Percentiles rank a stretch among this genome's conserved stretches.
phyloP scores from a whole-genome alignment of 2,113 vertebrate species.

The Oriolus oriolus region DNA sequence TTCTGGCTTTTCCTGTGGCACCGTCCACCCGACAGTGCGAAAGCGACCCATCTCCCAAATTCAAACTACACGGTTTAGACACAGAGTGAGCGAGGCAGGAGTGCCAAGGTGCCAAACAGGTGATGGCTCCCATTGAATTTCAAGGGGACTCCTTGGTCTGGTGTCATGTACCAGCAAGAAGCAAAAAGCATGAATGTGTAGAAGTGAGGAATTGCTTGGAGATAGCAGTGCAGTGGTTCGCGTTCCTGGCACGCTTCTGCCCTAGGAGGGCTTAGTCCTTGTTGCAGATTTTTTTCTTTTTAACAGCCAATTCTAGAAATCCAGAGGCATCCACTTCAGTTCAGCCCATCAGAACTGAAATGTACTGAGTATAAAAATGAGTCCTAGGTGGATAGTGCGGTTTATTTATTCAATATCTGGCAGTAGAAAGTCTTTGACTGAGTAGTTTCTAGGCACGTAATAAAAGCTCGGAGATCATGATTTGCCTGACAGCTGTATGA shows the following conservation, averaged over 20 bases:
- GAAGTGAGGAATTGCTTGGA: neutral
- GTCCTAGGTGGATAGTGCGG: neutral
- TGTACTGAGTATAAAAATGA: neutral
- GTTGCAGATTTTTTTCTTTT: neutral
- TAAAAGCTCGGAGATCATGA: slow-evolving; percentile 63
- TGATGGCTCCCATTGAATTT: rapidly evolving
- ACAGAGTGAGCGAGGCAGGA: neutral
- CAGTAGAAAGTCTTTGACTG: neutral
- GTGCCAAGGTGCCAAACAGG: neutral
- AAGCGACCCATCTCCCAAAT: neutral
- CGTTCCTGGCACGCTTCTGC: neutral
- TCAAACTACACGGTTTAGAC: rapidly evolving
- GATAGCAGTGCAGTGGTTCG: neutral
- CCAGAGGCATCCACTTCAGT: neutral
- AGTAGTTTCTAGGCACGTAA: slow-evolving; percentile 14
- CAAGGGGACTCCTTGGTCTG: neutral
- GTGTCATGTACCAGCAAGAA: neutral
- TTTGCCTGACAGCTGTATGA: slow-evolving; percentile 48
- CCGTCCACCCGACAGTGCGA: rapidly evolving
- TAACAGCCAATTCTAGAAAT: neutral
- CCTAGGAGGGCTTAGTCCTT: neutral
- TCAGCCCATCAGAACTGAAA: neutral
- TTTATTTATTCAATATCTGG: neutral
- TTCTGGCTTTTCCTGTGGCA: neutral
- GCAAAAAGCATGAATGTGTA: neutral